Conservation (phyloP, 2,113 vertebrate species). For the Agelaius phoeniceus region DNA sequence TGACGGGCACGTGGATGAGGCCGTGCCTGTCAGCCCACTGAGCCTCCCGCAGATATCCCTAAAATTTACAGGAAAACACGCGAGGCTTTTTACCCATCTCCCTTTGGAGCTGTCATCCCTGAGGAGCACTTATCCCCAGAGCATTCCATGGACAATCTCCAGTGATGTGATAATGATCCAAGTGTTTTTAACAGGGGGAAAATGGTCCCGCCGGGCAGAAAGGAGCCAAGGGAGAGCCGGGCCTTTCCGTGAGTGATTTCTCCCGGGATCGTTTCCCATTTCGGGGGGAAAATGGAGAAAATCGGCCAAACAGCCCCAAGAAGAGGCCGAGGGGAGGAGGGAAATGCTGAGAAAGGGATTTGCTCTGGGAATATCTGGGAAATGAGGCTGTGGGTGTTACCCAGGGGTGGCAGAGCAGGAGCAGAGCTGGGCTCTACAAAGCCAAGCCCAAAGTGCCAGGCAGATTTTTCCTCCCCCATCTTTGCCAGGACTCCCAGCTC, state of each 20-base stretch:
- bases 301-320: background rate
- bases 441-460: background rate
- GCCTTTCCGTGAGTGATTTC: conserved; percentile 77
- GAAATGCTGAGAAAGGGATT: background rate
- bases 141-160: background rate
- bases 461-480: background rate
- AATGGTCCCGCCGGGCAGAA: conserved; percentile 77
- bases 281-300: background rate
- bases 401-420: background rate
- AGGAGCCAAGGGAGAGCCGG: conserved; percentile 87
- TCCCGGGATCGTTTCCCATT: background rate
- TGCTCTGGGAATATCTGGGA: background rate
- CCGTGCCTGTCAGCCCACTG: accelerated
- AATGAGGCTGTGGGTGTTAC: background rate
- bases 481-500: accelerated
- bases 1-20: background rate
- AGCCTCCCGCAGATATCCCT: background rate
- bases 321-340: background rate
- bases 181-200: conserved; percentile 74
- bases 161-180: background rate
- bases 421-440: background rate
- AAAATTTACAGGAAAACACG: too few species aligned
- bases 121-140: background rate
- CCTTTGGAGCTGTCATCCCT: background rate
- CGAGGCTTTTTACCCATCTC: background rate